phyloP scores from a whole-genome alignment of 64 coral and sea anemone genomes.

The Montipora sp. region DNA sequence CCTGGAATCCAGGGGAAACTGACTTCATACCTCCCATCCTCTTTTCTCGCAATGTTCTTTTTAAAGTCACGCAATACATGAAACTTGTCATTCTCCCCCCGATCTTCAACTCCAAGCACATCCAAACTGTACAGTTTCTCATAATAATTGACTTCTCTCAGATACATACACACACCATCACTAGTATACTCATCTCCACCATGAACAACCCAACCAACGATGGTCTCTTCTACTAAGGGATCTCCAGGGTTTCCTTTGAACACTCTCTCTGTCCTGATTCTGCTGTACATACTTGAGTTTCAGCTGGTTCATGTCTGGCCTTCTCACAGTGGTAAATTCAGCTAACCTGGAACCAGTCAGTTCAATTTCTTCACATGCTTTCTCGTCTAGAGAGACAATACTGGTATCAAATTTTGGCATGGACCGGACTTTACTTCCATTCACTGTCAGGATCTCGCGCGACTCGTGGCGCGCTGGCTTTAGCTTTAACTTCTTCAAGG shows the following conservation, averaged over 20 bases:
- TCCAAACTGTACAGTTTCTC: constrained; percentile 51
- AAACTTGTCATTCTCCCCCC: constrained; percentile 28
- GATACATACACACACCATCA: not conserved
- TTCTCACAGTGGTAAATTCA: too few species aligned
- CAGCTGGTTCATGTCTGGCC: too few species aligned
- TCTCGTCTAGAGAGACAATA: too few species aligned
- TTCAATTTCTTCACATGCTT: too few species aligned
- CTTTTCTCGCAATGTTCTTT: constrained; percentile 12
- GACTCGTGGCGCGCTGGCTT: too few species aligned
- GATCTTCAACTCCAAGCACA: constrained; percentile 45
- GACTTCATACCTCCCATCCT: constrained; percentile 42
- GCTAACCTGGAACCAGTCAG: too few species aligned
- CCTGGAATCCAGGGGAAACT: constrained; percentile 29
- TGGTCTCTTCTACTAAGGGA: constrained; percentile 29
- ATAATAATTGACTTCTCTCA: constrained; percentile 16
- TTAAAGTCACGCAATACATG: constrained; percentile 27
- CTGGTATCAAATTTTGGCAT: too few species aligned
- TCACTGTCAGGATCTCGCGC: too few species aligned
- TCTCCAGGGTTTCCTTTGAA: constrained; percentile 60
- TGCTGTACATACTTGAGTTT: too few species aligned
- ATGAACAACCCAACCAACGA: constrained; percentile 50
- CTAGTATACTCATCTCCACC: constrained; percentile 26
- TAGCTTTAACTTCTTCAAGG: too few species aligned
- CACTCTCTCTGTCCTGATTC: not conserved
- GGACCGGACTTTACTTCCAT: too few species aligned